These are phyloP conservation scores for Lingula anatina DNA, from an alignment of 2,888 invertebrate genomes.

Conservation along the genomic window DNA sequence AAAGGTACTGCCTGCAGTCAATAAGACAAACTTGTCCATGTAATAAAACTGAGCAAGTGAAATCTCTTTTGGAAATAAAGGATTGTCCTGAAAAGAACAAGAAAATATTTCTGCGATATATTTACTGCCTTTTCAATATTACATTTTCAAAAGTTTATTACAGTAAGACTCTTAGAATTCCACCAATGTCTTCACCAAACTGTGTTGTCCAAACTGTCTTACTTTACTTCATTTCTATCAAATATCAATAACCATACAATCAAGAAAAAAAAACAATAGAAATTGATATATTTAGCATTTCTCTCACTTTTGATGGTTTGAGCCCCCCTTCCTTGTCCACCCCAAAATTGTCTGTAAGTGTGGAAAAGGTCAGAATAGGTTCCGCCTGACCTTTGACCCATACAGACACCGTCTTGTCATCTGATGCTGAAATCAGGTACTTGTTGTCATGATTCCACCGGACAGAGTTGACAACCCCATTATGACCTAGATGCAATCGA, in stretches of 20 bases:
- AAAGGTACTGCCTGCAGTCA: constrained; percentile 33
- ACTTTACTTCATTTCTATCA: neutral
- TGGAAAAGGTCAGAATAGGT: constrained; percentile 32
- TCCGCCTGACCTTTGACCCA: constrained; percentile 40
- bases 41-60: constrained; percentile 46
- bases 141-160: no score
- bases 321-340: constrained; percentile 14
- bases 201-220: neutral
- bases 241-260: no score
- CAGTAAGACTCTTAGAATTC: neutral
- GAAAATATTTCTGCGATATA: neutral
- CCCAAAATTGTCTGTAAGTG: constrained; percentile 18
- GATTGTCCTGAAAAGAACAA: constrained; percentile 17
- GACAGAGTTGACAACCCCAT: constrained; percentile 31
- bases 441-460: constrained; percentile 37
- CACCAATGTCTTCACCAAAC: neutral
- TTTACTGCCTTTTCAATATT: no score
- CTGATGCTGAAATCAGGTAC: constrained; percentile 38
- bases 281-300: no score
- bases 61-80: constrained; percentile 34
- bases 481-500: constrained; percentile 31
- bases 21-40: constrained; percentile 47
- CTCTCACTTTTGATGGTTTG: no score
- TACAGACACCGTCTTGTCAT: constrained; percentile 39
- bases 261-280: no score